Evolutionary conservation across 2,888 invertebrate genomes (phyloP), one percentile per base, ranked within the genome.

Genomic region (Ochlodes sylvanus): DNA sequence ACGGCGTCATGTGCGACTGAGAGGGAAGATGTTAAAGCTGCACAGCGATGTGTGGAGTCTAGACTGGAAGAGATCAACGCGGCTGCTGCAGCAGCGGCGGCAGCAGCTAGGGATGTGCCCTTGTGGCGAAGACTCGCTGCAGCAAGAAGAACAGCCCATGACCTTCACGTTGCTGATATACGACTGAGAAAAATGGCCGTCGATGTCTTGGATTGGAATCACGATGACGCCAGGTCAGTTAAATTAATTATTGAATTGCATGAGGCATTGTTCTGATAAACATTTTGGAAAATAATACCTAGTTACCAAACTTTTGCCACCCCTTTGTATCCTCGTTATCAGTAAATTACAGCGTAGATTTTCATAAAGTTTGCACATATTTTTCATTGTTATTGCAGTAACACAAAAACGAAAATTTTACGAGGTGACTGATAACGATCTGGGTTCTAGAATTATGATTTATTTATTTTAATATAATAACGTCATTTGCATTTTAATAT

Each of bases 1-100:
- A 98, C 98, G 14, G 98, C 98, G 1, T 89, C 94, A 42, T 97
- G 97, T 78, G 96, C 97, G 76, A 97, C 97, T 69, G 96, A 96
- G 70, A 95, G 97, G 71, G 97, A 97, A 75, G 95, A 97, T 79
- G 95, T 99, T 54, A 96, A 96, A 77, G 96, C 97, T 79, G 97
- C 99, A 3, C 98, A 98, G 86, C 96, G 97, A 77, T 98, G 98
- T 88, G 98, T 99, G 70, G 98, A 99, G 88, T 94, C 97, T 72
- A 97, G 98, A 80, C 94, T 99, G 75, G 98, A 98, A 83, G 98
- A 98, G 84, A 99, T 99, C 94, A 98, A 98, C 87, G 97, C 98
- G 75, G 97, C 98, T 82, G 97, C 98, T 34, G 98, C 98, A 83
- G 98, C 98, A 78, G 96, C 98, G 19, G 97, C 98, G 44, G 97